Percentiles rank a stretch among this genome's conserved stretches.
Conservation (phyloP, 1,140 invertebrate species). For the Leucophenga varia region DNA sequence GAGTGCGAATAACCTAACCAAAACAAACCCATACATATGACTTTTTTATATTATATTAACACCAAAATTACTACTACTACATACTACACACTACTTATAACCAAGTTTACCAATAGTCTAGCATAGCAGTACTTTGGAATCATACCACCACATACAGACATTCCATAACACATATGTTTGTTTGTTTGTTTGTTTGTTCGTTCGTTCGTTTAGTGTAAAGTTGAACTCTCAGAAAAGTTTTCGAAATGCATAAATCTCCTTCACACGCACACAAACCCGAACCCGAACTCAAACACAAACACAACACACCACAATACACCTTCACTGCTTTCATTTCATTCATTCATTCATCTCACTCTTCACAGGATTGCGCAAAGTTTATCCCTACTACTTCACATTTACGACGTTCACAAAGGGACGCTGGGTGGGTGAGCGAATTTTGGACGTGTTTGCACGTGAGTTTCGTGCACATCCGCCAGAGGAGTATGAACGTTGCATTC, state of each 20-base stretch:
- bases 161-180: background rate
- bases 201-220: background rate
- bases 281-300: no score
- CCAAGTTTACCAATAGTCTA: no score
- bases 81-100: no score
- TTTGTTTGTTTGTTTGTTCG: background rate
- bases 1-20: background rate
- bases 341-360: slow-evolving; percentile 9
- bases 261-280: no score
- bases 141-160: no score
- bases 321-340: background rate
- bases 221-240: slow-evolving; percentile 2
- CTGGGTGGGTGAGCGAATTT: slow-evolving; percentile 93
- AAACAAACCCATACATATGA: background rate
- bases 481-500: slow-evolving; percentile 88
- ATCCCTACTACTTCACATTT: slow-evolving; percentile 98
- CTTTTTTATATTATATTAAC: no score
- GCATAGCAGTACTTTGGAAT: no score
- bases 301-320: no score
- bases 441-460: slow-evolving; percentile 92
- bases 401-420: slow-evolving; percentile 95
- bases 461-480: slow-evolving; percentile 91
- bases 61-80: no score
- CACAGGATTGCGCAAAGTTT: slow-evolving; percentile 93
- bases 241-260: background rate